These are phyloP conservation scores for Myotis lucifugus DNA, from an alignment of 2,113 vertebrate species.

Conservation along the genomic window DNA sequence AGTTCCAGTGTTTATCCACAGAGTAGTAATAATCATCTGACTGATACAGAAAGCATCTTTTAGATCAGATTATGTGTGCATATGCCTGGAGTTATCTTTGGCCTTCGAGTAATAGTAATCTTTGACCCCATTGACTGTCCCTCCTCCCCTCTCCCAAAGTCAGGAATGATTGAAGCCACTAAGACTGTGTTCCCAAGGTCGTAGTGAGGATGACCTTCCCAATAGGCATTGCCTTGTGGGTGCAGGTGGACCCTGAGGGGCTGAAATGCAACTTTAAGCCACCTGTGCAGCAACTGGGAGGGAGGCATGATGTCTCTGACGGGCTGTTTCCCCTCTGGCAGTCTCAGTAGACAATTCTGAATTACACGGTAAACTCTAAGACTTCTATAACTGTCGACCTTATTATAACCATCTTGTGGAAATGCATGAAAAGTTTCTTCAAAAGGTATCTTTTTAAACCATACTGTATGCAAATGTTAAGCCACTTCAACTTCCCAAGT, in stretches of 20 bases:
- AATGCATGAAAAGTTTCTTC: not conserved
- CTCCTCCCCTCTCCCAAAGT: not conserved
- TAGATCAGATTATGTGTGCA: not conserved
- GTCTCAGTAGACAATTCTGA: not conserved
- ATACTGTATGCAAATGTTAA: not conserved
- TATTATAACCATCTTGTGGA: not conserved
- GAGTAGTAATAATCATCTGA: not conserved
- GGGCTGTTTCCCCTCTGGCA: not conserved
- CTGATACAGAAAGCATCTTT: not conserved
- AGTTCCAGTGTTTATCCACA: not conserved
- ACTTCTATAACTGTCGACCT: not conserved
- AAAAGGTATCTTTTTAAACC: not conserved
- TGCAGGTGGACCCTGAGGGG: not conserved
- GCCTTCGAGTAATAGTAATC: not conserved
- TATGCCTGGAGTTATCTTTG: not conserved
- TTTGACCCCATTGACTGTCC: not conserved
- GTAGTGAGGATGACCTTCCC: not conserved
- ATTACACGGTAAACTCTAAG: not conserved
- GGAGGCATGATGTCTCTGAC: too few species aligned
- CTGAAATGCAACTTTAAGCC: not conserved
- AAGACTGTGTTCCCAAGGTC: not conserved
- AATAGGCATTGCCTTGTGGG: not conserved
- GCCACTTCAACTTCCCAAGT: not conserved
- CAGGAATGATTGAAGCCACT: not conserved
- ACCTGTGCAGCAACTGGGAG: too few species aligned